These are phyloP conservation scores for Notospermus geniculatus DNA, from an alignment of 1,140 invertebrate species.

Conservation along the genomic window DNA sequence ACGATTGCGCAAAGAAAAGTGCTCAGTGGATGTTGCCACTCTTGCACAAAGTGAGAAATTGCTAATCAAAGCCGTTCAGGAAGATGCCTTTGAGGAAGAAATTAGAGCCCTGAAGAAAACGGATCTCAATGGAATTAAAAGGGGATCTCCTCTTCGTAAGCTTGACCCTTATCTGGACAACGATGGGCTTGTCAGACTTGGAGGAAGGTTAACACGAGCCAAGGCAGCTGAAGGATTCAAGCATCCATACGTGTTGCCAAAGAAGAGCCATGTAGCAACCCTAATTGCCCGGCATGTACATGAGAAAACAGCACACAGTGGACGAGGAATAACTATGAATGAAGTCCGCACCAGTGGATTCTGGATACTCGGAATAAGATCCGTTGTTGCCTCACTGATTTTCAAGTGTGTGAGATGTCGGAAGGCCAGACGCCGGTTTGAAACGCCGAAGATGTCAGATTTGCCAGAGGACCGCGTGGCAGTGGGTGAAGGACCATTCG, in stretches of 20 bases:
- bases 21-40: neutral
- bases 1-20: neutral
- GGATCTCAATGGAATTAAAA: neutral
- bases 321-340: slow-evolving; percentile 22
- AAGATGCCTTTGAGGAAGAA: neutral
- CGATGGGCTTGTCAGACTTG: neutral
- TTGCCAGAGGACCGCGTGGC: slow-evolving; percentile 22
- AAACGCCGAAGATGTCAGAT: slow-evolving; percentile 20
- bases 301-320: slow-evolving; percentile 20
- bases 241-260: slow-evolving; percentile 11
- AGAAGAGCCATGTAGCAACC: slow-evolving; percentile 10
- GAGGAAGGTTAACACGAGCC: neutral
- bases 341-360: slow-evolving; percentile 16
- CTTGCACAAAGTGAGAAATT: neutral
- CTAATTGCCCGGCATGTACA: slow-evolving; percentile 17
- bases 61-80: neutral
- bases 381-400: slow-evolving; percentile 4
- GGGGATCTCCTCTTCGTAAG: neutral
- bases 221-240: neutral
- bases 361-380: slow-evolving; percentile 22
- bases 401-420: slow-evolving; percentile 12
- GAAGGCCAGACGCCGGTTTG: neutral
- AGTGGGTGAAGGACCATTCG: slow-evolving; percentile 18
- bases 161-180: neutral
- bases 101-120: slow-evolving; percentile 1